Base-by-base conservation (phyloP, 2,888 invertebrate species). In the Aphelenchoides bicaudatus region DNA sequence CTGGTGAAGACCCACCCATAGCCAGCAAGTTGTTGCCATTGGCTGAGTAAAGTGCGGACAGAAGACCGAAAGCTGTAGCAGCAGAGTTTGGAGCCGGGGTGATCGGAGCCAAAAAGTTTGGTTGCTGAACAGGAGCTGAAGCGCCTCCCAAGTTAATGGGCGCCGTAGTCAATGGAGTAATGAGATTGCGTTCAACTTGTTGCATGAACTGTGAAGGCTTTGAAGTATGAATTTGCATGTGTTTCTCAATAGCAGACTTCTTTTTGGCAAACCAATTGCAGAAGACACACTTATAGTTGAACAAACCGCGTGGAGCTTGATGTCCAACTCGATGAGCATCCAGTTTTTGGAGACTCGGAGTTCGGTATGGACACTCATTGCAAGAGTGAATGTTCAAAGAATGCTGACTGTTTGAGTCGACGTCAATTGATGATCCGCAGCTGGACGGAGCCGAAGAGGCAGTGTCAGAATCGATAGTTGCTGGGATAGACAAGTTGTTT, bases 251-350 rank as follows among this genome's bases (percentile, higher is more conserved):
- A 10, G 56, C 25, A 13, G 34, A 19, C 53, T 65, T 68, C 37
- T 62, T 65, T 38, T 62, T 60, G 23, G 62, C 13, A 50, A 58
- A 56, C 68, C 68, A 68, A 27, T 34, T 56, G 65, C 68, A 68
- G 54, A 69, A 69, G 19, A 53, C 58, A 51, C 68, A 68, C 37
- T 69, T 68, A 51, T 71, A 68, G 50, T 56, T 63, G 31, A 69
- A 16, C 13, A 57, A 56, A n/a, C 54, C 63, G 27, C 31, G 27
- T 5, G 63, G 68, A 6, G 34, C 57, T 25, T 68, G 56, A 30
- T 63, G 63, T 16, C 63, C 63, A 23, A 21, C 16, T 29, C 30
- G 28, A 59, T 63, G 63, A 16, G 31, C 21, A 1, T 21, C 19
- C 16, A 63, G 25, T 37, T 63, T 63, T 21, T 68, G 67, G 30